Evolutionary conservation across 2,113 vertebrate species (phyloP).

Genomic region (Rousettus leschenaultii): DNA sequence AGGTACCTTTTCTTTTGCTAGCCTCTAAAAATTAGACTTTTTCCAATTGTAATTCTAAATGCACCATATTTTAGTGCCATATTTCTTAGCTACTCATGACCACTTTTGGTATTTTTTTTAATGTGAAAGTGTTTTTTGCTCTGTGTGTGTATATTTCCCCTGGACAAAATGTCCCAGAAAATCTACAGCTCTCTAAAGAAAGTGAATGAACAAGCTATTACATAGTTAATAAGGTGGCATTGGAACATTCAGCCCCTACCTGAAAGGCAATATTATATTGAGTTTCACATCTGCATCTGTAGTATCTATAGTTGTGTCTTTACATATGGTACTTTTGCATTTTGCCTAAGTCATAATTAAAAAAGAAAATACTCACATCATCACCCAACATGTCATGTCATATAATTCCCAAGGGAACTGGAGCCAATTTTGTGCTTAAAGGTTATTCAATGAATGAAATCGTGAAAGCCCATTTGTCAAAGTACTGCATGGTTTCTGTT

Average conservation of each 20-base stretch:
- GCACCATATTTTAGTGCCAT: constrained; percentile 66
- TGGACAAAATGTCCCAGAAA: constrained; percentile 64
- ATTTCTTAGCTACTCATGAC: constrained; percentile 73
- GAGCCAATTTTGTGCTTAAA: constrained; percentile 90
- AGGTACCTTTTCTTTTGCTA: constrained; percentile 59
- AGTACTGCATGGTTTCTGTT: constrained; percentile 86
- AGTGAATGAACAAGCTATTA: constrained; percentile 74
- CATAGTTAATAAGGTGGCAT: constrained; percentile 73
- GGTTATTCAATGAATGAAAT: constrained; percentile 91
- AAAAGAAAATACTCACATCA: constrained; percentile 85
- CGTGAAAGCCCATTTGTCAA: constrained; percentile 97
- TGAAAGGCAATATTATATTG: constrained; percentile 6
- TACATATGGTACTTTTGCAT: constrained; percentile 68
- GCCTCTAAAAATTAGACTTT: constrained; percentile 63
- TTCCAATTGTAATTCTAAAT: constrained; percentile 66
- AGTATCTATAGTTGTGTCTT: constrained; percentile 43
- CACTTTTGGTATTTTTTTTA: constrained; percentile 50
- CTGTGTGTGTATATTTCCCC: constrained; percentile 59
- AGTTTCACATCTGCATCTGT: constrained; percentile 19
- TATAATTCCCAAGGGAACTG: constrained; percentile 81
- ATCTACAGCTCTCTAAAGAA: constrained; percentile 74
- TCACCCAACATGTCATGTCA: constrained; percentile 79
- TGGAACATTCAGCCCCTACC: constrained; percentile 57
- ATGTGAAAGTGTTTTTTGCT: constrained; percentile 79
- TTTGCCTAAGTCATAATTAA: constrained; percentile 81